These are phyloP conservation scores for Xenus cinereus DNA, from an alignment of 2,113 vertebrate species.

Conservation along the genomic window DNA sequence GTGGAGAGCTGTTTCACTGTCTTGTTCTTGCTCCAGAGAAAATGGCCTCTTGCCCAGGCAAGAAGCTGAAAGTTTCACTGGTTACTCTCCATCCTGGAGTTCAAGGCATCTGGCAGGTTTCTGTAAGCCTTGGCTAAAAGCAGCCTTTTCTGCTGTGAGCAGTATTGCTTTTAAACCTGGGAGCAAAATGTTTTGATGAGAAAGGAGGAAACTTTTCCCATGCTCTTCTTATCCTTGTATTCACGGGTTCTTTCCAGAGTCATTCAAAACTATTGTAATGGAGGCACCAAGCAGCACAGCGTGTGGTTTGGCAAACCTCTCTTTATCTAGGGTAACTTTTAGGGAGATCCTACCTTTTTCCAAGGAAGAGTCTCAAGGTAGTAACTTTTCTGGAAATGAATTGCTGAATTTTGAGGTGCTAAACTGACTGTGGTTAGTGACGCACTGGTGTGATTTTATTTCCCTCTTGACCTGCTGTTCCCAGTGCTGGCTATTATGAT, in stretches of 20 bases:
- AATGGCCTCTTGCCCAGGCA: neutral
- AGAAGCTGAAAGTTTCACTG: neutral
- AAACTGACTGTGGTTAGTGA: neutral
- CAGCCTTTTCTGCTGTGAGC: neutral
- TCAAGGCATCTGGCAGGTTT: neutral
- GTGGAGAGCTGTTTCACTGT: neutral
- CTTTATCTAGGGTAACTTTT: neutral
- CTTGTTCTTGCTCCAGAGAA: neutral
- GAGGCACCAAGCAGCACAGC: neutral
- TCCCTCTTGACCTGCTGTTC: neutral
- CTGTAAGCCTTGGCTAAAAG: neutral
- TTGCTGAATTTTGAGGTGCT: neutral
- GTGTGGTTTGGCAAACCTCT: neutral
- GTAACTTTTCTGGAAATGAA: neutral
- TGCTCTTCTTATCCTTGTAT: neutral
- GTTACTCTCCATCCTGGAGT: neutral
- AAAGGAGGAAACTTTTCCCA: neutral
- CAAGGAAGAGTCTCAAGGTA: neutral
- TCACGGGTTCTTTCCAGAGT: neutral
- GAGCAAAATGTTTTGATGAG: neutral
- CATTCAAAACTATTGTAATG: neutral
- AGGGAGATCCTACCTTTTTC: neutral
- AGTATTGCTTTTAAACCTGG: neutral
- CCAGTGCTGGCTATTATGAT: neutral
- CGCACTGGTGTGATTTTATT: neutral